Conservation (phyloP, 2,888 invertebrate species). For the Aethes cnicana region DNA sequence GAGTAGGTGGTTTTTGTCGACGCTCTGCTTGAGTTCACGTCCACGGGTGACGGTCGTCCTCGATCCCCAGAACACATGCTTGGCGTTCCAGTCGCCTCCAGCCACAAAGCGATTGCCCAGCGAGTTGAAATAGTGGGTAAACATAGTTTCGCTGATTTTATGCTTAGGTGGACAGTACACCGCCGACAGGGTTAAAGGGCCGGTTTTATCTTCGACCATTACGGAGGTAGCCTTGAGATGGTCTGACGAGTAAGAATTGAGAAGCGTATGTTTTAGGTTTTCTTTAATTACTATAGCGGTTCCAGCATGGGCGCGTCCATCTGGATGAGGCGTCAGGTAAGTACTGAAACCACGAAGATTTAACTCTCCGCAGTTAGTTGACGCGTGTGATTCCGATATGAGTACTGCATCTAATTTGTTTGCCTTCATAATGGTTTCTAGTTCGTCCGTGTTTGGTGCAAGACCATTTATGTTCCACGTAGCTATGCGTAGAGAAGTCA, state of each 20-base stretch:
- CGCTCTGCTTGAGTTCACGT: background rate
- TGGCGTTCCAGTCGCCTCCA: background rate
- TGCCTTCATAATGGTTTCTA: slow-evolving; percentile 17
- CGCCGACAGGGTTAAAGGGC: background rate
- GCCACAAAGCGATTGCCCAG: background rate
- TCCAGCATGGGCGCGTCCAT: background rate
- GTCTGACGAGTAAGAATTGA: background rate
- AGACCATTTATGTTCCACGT: slow-evolving; percentile 38
- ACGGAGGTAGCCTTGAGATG: background rate
- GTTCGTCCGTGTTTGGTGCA: slow-evolving; percentile 30
- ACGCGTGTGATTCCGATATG: slow-evolving; percentile 34
- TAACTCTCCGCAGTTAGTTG: slow-evolving; percentile 10
- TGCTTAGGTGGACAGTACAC: background rate
- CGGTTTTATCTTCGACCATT: background rate
- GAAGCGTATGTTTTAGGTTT: background rate
- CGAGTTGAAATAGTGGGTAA: background rate
- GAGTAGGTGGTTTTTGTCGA: background rate
- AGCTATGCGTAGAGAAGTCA: slow-evolving; percentile 23
- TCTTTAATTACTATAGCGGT: background rate
- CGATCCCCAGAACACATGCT: background rate
- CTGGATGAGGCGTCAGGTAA: slow-evolving; percentile 31
- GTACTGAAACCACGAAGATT: slow-evolving; percentile 27
- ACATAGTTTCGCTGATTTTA: background rate
- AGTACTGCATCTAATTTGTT: slow-evolving; percentile 34
- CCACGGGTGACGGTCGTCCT: background rate